phyloP scores from a whole-genome alignment of 2,888 invertebrate species.

The Alloscopus bannaensis region DNA sequence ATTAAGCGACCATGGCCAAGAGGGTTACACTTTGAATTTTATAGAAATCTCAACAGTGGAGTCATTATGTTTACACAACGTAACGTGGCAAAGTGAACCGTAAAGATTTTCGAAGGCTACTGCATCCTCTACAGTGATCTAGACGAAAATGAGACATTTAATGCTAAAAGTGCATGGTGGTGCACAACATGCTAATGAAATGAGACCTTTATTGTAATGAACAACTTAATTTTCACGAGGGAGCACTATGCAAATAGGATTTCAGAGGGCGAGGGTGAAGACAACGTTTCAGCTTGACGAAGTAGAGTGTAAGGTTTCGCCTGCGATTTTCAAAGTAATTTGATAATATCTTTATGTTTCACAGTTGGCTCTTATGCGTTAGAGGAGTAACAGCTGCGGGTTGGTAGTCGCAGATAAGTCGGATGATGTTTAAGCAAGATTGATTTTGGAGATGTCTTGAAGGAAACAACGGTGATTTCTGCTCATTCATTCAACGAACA shows the following conservation, averaged over 20 bases:
- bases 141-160: slow-evolving; percentile 7
- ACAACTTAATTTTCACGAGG: slow-evolving; percentile 50
- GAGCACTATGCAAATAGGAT: neutral
- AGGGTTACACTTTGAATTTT: neutral
- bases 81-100: no score
- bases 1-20: slow-evolving; percentile 20
- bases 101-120: no score
- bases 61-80: slow-evolving; percentile 52
- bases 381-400: slow-evolving; percentile 18
- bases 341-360: slow-evolving; percentile 60
- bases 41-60: slow-evolving; percentile 39
- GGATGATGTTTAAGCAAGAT: no score
- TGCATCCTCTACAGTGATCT: slow-evolving; percentile 14
- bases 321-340: slow-evolving; percentile 47
- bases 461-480: neutral
- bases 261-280: neutral
- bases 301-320: neutral
- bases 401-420: neutral
- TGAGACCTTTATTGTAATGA: slow-evolving; percentile 61
- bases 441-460: neutral
- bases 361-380: slow-evolving; percentile 21
- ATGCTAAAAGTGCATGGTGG: slow-evolving; percentile 28
- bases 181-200: slow-evolving; percentile 56
- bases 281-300: neutral
- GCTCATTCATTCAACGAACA: no score